These are phyloP conservation scores for Aphodius granarius DNA, from an alignment of 2,888 invertebrate genomes.

Conservation along the genomic window DNA sequence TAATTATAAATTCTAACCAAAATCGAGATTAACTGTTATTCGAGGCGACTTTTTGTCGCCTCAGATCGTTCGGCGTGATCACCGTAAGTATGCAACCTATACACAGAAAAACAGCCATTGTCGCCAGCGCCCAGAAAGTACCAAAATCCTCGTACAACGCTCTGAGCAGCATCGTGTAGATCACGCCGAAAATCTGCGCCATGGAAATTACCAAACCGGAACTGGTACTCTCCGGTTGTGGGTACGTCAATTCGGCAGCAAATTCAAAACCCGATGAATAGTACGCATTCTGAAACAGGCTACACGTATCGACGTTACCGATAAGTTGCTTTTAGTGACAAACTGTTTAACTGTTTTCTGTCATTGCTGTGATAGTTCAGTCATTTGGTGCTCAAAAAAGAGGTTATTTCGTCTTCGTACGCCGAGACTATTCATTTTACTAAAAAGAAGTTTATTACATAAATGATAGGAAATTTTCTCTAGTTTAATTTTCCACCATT, in stretches of 20 bases:
- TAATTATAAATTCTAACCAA: background rate
- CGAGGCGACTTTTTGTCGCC: constrained; percentile 27
- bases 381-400: too few species aligned
- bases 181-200: constrained; percentile 40
- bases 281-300: constrained; percentile 42
- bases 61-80: constrained; percentile 29
- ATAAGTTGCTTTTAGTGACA: too few species aligned
- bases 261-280: constrained; percentile 42
- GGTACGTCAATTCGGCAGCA: constrained; percentile 42
- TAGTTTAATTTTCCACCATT: too few species aligned
- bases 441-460: too few species aligned
- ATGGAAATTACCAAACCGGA: constrained; percentile 40
- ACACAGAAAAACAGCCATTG: constrained; percentile 24
- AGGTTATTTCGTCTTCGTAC: too few species aligned
- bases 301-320: constrained; percentile 18
- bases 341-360: too few species aligned
- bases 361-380: too few species aligned
- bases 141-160: constrained; percentile 23
- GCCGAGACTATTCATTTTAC: too few species aligned
- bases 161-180: constrained; percentile 31
- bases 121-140: constrained; percentile 29
- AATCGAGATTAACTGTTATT: background rate
- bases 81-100: constrained; percentile 27
- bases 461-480: too few species aligned
- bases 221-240: constrained; percentile 42